Percentiles rank a stretch among this genome's conserved stretches.
Conservation (phyloP, 2,888 invertebrate species). For the Volucella zonaria region DNA sequence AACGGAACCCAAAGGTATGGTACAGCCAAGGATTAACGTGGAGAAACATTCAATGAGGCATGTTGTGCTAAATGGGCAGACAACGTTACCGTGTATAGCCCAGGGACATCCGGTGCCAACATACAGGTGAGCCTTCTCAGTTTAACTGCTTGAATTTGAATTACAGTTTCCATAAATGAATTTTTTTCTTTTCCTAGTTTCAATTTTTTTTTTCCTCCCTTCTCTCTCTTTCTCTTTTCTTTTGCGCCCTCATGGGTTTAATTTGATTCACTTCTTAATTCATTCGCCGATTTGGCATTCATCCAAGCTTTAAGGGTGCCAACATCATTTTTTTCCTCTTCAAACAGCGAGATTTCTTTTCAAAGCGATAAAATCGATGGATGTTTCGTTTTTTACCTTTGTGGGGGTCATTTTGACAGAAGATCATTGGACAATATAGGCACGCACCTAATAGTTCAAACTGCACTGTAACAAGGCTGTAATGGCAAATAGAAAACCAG, state of each 20-base stretch:
- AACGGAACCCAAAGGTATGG: conserved; percentile 89
- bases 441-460: too few species aligned
- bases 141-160: conserved; percentile 56
- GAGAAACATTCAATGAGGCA: conserved; percentile 88
- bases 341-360: too few species aligned
- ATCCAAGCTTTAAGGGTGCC: not conserved
- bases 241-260: conserved; percentile 12
- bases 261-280: conserved; percentile 4
- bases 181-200: conserved; percentile 2
- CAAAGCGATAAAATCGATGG: too few species aligned
- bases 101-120: conserved; percentile 92
- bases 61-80: conserved; percentile 88
- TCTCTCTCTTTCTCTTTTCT: conserved; percentile 12
- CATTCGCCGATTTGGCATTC: not conserved
- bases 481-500: too few species aligned
- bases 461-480: too few species aligned
- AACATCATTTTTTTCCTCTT: not conserved
- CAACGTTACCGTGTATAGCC: conserved; percentile 90
- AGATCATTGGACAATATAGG: too few species aligned
- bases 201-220: too few species aligned
- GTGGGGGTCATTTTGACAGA: too few species aligned
- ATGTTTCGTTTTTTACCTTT: too few species aligned
- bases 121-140: conserved; percentile 85
- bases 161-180: conserved; percentile 23
- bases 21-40: conserved; percentile 88